Evolutionary conservation across 2,797 vertebrate species (phyloP), one percentile per base, ranked within the genome.

Genomic region (Anabacerthia variegaticeps): DNA sequence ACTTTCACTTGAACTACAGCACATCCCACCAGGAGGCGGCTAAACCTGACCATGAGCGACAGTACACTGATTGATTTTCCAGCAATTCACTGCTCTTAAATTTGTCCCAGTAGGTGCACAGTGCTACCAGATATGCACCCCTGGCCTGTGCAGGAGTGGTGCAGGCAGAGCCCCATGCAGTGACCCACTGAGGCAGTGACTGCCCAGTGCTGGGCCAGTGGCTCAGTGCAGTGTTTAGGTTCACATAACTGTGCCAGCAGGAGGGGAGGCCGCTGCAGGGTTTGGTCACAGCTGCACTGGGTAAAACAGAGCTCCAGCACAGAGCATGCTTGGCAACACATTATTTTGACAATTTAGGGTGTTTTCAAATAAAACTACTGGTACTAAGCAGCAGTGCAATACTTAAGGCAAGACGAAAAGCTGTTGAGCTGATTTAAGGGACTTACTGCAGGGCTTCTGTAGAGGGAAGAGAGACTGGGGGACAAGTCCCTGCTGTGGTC

Each of bases 51-150:
- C 0, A 2, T 21, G 7, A 36, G 19, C 0, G 1, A 65, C 0
- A 2, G 21, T 14, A 2, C 12, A 3, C 2, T 36, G 43, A 6
- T 54, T 6, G 18, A 20, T 65, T 10, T 16, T 13, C 11, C 34
- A 13, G 44, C 0, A 0, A 43, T 22, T 14, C 18, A 16, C 3
- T 41, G 61, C 56, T 44, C 4, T 0, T 7, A 3, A 46, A 10
- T 9, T 32, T 49, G 28, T 26, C 12, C 36, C 22, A 7, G 4
- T 3, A 2, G 0, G 0, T 4, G 27, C 19, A 3, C 0, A 1
- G 26, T 10, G n/a, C 20, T 65, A 30, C 56, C 34, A 10, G 26
- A 6, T 0, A 22, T 0, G 7, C 43, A 49, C 3, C 23, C 41
- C 6, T 0, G 6, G 58, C 37, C 41, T 12, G 55, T 17, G 13